Evolutionary conservation across 2,888 invertebrate species (phyloP), one percentile per base, ranked within the genome.

Genomic region (Tenthredo notha): DNA sequence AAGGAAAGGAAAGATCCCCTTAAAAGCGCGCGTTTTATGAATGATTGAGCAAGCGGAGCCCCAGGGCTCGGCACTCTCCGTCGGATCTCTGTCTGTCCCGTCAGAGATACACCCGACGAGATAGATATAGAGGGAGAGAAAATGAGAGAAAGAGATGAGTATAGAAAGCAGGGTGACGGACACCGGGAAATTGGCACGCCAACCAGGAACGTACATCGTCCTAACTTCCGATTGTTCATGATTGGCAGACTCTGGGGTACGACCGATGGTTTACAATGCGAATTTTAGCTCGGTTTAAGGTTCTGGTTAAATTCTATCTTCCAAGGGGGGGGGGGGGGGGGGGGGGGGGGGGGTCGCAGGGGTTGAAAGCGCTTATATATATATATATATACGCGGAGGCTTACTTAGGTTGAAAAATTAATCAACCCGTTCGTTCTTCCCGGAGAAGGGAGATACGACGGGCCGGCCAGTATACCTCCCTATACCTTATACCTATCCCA

Each of bases 11-110:
- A 88, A 89, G 88, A 88, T 89, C 88, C 88, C 89, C 88, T 88
- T 89, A 87, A 90, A 90, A 90, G 83, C 89, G 89, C 89, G 89
- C 88, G 89, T 91, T 90, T 90, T 90, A 91, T 91, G 90, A 91
- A 89, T 90, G 89, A 91, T 91, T 90, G 89, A 90, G 87, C 88
- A 87, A 87, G 29, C 83, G 47, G 47, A 47, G 83, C 70, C 70
- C 70, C 61, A 77, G 54, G 80, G 58, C 67, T 43, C 70, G 67
- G 43, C 67, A 43, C 82, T 80, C 80, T 65, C 25, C 47, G 65
- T 33, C 74, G 61, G 15, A 18, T n/a, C 47, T 47, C 47, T 12
- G 47, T 47, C 65, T 40, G 82, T 82, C 65, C 65, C 67, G 47
- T 40, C 67, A 67, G 65, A 83, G 65, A 70, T 43, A 83, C 83